Conservation (phyloP, 2,888 invertebrate species). For the Germaria angustata region DNA sequence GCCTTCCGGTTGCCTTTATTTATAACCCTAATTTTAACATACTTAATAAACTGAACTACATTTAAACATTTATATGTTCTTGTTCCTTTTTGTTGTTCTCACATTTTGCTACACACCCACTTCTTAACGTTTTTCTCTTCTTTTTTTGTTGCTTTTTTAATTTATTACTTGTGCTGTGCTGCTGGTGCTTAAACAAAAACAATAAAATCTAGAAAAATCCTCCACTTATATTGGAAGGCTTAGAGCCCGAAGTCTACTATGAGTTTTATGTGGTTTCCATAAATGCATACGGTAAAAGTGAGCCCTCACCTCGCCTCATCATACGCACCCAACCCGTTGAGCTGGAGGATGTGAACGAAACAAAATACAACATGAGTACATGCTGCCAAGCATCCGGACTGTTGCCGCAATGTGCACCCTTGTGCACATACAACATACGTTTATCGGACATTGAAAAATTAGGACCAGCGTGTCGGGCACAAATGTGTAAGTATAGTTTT, state of each 20-base stretch:
- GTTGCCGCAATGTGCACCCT: slow-evolving; percentile 84
- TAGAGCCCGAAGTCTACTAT: slow-evolving; percentile 88
- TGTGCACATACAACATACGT: slow-evolving; percentile 90
- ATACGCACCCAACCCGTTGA: slow-evolving; percentile 84
- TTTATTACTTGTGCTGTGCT: slow-evolving; percentile 32
- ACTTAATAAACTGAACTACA: slow-evolving; percentile 50
- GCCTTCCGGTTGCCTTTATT: slow-evolving; percentile 44
- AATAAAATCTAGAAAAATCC: slow-evolving; percentile 81
- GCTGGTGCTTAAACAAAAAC: not conserved
- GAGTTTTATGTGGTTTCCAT: slow-evolving; percentile 90
- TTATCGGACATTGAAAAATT: slow-evolving; percentile 88
- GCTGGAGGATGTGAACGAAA: slow-evolving; percentile 78
- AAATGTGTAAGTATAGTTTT: slow-evolving; percentile 84
- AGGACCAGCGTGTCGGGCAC: slow-evolving; percentile 87
- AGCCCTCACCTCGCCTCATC: slow-evolving; percentile 87
- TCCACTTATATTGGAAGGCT: slow-evolving; percentile 87
- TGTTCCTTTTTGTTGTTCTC: not conserved
- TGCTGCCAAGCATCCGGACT: slow-evolving; percentile 87
- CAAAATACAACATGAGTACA: slow-evolving; percentile 88
- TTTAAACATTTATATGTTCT: slow-evolving; percentile 37
- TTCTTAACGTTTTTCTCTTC: slow-evolving; percentile 17
- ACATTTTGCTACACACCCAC: not conserved
- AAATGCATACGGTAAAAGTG: slow-evolving; percentile 89
- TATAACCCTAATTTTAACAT: slow-evolving; percentile 55
- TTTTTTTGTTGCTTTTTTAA: too few species aligned